Conservation (phyloP, 1,140 invertebrate genomes). For the Yoshiicerus persimilis region DNA sequence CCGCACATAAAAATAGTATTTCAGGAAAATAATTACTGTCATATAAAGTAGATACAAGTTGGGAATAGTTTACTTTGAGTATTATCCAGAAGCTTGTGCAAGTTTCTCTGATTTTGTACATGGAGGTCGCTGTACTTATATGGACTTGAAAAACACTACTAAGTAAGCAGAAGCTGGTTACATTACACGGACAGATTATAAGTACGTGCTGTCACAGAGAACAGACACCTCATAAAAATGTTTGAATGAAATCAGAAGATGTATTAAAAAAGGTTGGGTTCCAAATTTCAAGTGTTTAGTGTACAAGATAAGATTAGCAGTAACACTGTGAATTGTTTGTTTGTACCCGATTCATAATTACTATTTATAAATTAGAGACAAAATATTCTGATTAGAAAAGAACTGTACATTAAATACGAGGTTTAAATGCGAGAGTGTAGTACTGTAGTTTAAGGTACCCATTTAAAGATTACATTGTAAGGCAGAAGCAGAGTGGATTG, state of each 20-base stretch:
- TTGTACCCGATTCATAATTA: too few species aligned
- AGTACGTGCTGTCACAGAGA: background rate
- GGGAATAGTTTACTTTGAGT: too few species aligned
- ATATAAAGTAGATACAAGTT: background rate
- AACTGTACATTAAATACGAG: too few species aligned
- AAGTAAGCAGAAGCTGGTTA: background rate
- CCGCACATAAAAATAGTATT: background rate
- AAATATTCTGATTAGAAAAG: too few species aligned
- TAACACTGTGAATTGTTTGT: too few species aligned
- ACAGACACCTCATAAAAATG: background rate
- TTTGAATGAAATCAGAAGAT: background rate
- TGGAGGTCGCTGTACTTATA: background rate
- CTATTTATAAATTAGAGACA: too few species aligned
- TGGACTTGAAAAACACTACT: background rate
- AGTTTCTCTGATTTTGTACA: background rate
- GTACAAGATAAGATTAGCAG: background rate
- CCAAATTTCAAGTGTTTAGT: background rate
- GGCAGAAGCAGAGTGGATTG: too few species aligned
- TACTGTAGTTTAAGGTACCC: background rate
- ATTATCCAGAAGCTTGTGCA: background rate
- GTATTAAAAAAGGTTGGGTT: background rate
- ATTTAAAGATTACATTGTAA: too few species aligned
- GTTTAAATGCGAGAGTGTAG: too few species aligned
- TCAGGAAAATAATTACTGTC: background rate
- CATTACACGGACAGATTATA: background rate